Base-by-base conservation (phyloP, 1,140 invertebrate genomes). In the Metaphire vulgaris region DNA sequence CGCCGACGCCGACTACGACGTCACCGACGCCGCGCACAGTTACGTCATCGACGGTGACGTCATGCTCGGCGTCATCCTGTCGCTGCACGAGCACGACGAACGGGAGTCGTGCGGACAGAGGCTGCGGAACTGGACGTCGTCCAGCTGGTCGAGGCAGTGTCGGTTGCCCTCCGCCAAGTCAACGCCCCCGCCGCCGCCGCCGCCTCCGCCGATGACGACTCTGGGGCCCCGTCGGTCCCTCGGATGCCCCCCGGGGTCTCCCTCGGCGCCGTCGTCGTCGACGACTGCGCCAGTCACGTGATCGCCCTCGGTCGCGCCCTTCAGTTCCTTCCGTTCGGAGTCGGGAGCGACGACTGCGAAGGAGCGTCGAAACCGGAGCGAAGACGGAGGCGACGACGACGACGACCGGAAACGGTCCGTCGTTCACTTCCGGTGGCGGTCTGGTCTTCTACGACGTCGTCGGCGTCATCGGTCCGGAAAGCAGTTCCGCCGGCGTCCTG, bases 401-500 rank as follows among this genome's bases (percentile, higher is more conserved):
- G 21, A 56, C 41, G 41, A 21, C 21, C 6, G 6, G 6, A 6
- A 56, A 56, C 41, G 41, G 41, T 56, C 6, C 41, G 6, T 21
- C 6, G 41, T 56, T 21, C 6, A 12, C 41, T 12, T 21, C 6
- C 21, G 41, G 21, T 21, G 41, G 41, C 41, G 21, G 41, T 12
- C 6, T 56, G 41, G 21, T 21, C 33, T 74, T 74, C 31, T 65
- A 66, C 32, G 34, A 75, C 32, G 76, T 77, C 26, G 32, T 77
- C 34, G 76, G 70, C 15, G 76, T 77, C 21, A 77, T 77, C 32
- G 76, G 76, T 32, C 26, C 76, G 31, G 76, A 77, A n/a, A 74
- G 76, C 33, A 75, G 71, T 67, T 34, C 34, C 2, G 31, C 76
- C 21, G 80, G 79, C 73, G 79, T 81, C 0, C 75, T 79, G 2